These are phyloP conservation scores for Leptopilina clavipes DNA, from an alignment of 1,140 invertebrate genomes.

Conservation along the genomic window DNA sequence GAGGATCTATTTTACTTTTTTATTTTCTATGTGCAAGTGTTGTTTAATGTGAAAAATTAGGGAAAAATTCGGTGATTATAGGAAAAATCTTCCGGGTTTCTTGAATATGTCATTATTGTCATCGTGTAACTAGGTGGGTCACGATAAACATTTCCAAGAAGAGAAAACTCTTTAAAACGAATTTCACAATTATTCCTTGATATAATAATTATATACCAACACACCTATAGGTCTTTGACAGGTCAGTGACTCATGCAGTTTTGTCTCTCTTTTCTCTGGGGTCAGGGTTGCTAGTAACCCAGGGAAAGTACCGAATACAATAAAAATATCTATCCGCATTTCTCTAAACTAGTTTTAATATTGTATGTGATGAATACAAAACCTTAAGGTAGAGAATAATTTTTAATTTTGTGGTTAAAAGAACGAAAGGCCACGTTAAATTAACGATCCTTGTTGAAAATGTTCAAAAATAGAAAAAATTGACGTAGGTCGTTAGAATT, in stretches of 20 bases:
- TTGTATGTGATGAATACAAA: too few species aligned
- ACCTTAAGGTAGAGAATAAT: too few species aligned
- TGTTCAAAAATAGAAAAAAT: slow-evolving; percentile 12
- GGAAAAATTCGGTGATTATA: background rate
- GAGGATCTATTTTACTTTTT: too few species aligned
- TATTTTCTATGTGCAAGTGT: background rate
- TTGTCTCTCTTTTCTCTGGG: slow-evolving; percentile 14
- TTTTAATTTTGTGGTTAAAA: too few species aligned
- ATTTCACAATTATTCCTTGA: background rate
- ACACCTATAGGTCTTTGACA: slow-evolving; percentile 8
- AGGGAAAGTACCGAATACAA: slow-evolving; percentile 17
- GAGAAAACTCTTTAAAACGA: background rate
- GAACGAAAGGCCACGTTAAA: too few species aligned
- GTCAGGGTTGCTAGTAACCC: slow-evolving; percentile 8
- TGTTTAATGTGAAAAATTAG: background rate
- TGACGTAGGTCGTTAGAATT: slow-evolving; percentile 19
- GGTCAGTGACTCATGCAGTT: slow-evolving; percentile 26
- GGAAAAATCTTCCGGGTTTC: background rate
- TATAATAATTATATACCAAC: background rate
- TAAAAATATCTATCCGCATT: slow-evolving; percentile 13
- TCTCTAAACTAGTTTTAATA: background rate
- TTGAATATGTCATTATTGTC: background rate
- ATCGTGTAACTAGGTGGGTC: background rate
- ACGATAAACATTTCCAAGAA: background rate
- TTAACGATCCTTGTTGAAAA: background rate